Percentiles rank a stretch among this genome's conserved stretches.
These are phyloP conservation scores for Eupithecia centaureata DNA, from an alignment of 2,888 invertebrate genomes.

Conservation along the genomic window DNA sequence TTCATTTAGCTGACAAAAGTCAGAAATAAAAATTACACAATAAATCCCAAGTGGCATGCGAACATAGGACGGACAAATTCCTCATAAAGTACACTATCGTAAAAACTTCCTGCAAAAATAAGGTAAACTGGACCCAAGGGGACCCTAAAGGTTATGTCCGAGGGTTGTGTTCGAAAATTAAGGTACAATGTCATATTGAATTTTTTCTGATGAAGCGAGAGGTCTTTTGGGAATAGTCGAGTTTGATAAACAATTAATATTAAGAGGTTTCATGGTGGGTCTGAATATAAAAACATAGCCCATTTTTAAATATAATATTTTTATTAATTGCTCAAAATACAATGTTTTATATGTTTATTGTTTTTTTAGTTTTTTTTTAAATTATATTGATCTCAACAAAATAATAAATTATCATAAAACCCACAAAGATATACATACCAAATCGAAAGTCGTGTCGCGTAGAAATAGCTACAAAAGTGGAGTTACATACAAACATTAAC, in stretches of 20 bases:
- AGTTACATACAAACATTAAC: neutral
- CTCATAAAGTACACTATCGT: slow-evolving; percentile 32
- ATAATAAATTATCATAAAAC: neutral
- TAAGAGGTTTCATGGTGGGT: neutral
- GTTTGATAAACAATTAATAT: neutral
- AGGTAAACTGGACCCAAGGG: slow-evolving; percentile 32
- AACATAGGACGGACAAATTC: slow-evolving; percentile 13
- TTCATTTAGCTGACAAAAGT: neutral
- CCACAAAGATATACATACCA: neutral
- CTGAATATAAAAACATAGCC: no score
- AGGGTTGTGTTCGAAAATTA: slow-evolving; percentile 18
- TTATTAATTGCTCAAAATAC: neutral
- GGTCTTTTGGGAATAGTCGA: neutral
- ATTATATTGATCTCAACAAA: no score
- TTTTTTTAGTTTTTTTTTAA: no score
- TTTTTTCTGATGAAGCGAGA: slow-evolving; percentile 6
- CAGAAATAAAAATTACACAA: slow-evolving; percentile 19
- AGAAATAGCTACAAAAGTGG: neutral
- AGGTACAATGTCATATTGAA: slow-evolving; percentile 12
- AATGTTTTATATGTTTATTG: neutral
- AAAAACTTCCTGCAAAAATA: slow-evolving; percentile 32
- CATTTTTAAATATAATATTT: no score
- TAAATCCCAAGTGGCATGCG: slow-evolving; percentile 19
- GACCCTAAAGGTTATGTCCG: slow-evolving; percentile 15
- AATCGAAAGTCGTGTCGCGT: neutral